Percentiles rank a stretch among this genome's conserved stretches.
These are phyloP conservation scores for Hipposideros larvatus DNA, from an alignment of 2,797 vertebrate genomes.

Conservation along the genomic window DNA sequence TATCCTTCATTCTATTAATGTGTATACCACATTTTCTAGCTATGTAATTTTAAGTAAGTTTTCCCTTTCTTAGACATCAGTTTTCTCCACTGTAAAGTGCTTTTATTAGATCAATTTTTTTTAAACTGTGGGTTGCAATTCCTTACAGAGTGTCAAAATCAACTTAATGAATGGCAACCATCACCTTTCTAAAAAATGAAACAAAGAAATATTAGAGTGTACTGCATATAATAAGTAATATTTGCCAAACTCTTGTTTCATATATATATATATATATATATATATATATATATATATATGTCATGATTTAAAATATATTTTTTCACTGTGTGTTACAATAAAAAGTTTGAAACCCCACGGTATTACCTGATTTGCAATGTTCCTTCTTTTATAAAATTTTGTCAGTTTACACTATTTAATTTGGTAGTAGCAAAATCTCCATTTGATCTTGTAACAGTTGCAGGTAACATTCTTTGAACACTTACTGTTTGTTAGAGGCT, in stretches of 20 bases:
- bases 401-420: not conserved
- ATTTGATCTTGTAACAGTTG: not conserved
- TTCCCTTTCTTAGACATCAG: not conserved
- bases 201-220: not conserved
- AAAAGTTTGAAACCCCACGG: not conserved
- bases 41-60: not conserved
- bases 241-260: not conserved
- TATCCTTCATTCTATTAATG: not conserved
- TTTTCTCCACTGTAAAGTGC: conserved; percentile 18
- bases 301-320: not conserved
- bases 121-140: not conserved
- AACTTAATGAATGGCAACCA: conserved; percentile 44
- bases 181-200: conserved; percentile 7
- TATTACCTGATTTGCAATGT: not conserved
- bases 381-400: not conserved
- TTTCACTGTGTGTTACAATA: not conserved
- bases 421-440: conserved; percentile 9
- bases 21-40: not conserved
- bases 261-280: no score
- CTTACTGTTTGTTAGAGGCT: not conserved
- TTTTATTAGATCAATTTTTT: not conserved
- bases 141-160: conserved; percentile 22
- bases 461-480: not conserved
- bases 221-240: not conserved
- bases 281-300: no score